Conservation (phyloP, 2,113 vertebrate species). For the Ailuropoda melanoleuca region DNA sequence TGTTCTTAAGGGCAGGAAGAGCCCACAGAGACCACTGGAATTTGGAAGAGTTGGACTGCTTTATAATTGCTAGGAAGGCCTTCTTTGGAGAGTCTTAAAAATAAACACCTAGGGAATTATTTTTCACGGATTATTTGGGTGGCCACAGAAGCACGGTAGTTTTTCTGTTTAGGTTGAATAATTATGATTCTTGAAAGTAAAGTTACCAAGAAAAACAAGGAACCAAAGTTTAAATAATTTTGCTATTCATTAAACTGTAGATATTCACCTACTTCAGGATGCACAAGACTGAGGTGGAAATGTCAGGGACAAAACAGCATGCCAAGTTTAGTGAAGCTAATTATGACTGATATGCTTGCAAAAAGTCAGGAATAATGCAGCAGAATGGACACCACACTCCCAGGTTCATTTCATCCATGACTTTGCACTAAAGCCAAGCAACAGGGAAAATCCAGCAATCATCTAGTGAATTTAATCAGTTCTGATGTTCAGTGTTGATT, state of each 20-base stretch:
- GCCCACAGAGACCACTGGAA: not conserved
- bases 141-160: not conserved
- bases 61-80: not conserved
- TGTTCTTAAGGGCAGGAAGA: not conserved
- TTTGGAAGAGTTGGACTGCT: not conserved
- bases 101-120: not conserved
- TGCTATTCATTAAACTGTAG: not conserved
- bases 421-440: not conserved
- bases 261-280: not conserved
- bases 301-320: not conserved
- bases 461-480: not conserved
- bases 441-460: not conserved
- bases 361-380: conserved; percentile 43
- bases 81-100: not conserved
- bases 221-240: not conserved
- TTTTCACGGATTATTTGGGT: not conserved
- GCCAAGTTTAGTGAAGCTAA: not conserved
- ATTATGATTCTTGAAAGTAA: not conserved
- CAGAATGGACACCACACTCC: not conserved
- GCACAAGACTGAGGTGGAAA: not conserved
- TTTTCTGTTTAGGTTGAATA: conserved; percentile 7
- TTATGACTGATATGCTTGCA: not conserved
- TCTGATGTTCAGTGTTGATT: not conserved
- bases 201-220: not conserved
- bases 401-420: not conserved